Percentiles rank a stretch among this genome's conserved stretches.
These are phyloP conservation scores for Drosophila insularis DNA, from an alignment of 1,140 invertebrate species.

Conservation along the genomic window DNA sequence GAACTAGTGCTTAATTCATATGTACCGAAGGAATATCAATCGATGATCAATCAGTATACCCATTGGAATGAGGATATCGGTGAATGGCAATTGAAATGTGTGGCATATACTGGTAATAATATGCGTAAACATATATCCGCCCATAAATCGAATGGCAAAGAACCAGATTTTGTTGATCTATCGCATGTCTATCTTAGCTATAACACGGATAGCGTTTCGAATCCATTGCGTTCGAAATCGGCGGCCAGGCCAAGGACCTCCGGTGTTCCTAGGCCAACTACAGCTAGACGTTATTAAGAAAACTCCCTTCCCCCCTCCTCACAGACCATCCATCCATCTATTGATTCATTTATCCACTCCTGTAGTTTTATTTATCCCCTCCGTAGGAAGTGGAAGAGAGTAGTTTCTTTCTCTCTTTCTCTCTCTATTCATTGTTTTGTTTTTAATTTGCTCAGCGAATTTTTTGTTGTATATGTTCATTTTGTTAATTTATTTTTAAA, in stretches of 20 bases:
- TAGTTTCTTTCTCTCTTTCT: no score
- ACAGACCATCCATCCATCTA: no score
- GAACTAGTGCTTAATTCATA: conserved; percentile 93
- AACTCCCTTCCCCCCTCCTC: neutral
- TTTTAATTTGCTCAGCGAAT: conserved; percentile 56
- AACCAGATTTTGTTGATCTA: conserved; percentile 77
- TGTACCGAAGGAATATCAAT: conserved; percentile 96
- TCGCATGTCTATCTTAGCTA: conserved; percentile 82
- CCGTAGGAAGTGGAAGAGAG: no score
- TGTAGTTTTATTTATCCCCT: conserved; percentile 46
- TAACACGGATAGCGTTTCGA: conserved; percentile 72
- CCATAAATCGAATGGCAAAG: conserved; percentile 67
- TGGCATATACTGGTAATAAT: conserved; percentile 99
- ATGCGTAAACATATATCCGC: conserved; percentile 89
- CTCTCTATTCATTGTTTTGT: conserved; percentile 28
- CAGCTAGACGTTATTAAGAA: conserved; percentile 76
- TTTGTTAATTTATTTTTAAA: conserved; percentile 56
- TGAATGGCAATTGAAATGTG: conserved; percentile 98
- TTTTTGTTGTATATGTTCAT: conserved; percentile 43
- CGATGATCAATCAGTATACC: conserved; percentile 95
- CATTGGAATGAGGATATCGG: conserved; percentile 99
- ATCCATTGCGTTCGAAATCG: conserved; percentile 73
- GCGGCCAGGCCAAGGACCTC: conserved; percentile 77
- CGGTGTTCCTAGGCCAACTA: conserved; percentile 77
- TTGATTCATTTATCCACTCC: no score